A percentile compares a stretch with the other conserved stretches of the same genome.
Evolutionary conservation across 2,113 vertebrate species (phyloP).

Genomic region (Budorcas taxicolor): DNA sequence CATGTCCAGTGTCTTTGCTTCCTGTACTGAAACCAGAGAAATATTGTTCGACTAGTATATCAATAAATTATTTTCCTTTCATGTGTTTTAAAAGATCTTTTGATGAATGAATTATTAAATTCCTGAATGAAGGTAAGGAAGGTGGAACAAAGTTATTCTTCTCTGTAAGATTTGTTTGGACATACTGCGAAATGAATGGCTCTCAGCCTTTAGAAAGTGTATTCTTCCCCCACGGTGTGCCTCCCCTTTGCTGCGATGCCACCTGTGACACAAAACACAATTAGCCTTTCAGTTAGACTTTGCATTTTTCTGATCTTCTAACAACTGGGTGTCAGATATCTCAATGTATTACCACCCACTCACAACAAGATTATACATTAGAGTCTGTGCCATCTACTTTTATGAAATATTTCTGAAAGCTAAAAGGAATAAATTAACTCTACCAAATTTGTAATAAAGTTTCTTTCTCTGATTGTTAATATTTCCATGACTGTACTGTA

Average conservation of each 20-base stretch:
- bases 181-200: neutral
- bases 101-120: neutral
- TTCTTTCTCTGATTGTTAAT: slow-evolving; percentile 30
- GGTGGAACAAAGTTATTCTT: neutral
- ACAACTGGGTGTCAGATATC: slow-evolving; percentile 49
- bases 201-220: neutral
- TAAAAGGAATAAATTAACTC: slow-evolving; percentile 55
- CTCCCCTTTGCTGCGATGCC: neutral
- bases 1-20: neutral
- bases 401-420: slow-evolving; percentile 60
- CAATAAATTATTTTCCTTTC: neutral
- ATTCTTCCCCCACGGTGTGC: neutral
- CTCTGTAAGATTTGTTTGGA: neutral
- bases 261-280: slow-evolving; percentile 51
- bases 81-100: slow-evolving; percentile 3
- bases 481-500: neutral
- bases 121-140: neutral
- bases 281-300: slow-evolving; percentile 58
- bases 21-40: neutral
- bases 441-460: slow-evolving; percentile 5
- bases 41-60: neutral
- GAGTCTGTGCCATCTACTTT: slow-evolving; percentile 58
- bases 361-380: slow-evolving; percentile 54
- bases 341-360: slow-evolving; percentile 42
- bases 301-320: slow-evolving; percentile 57